Conservation (phyloP, 2,888 invertebrate genomes). For the Spilarctia lutea region DNA sequence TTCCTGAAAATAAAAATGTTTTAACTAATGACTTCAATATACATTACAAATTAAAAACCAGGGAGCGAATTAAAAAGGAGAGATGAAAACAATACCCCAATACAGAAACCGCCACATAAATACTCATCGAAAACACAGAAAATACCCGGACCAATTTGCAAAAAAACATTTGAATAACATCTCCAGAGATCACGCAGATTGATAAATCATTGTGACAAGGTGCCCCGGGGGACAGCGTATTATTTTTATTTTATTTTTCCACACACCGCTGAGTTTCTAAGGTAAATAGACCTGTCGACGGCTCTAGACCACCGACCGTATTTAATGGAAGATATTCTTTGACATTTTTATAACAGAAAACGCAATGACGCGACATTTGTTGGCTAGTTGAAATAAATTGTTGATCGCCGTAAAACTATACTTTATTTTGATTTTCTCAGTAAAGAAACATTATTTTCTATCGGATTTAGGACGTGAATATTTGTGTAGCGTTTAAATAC, state of each 20-base stretch:
- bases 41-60: not conserved
- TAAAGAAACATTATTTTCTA: not conserved
- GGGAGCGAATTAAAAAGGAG: not conserved
- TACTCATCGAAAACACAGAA: slow-evolving; percentile 9
- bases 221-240: slow-evolving; percentile 28
- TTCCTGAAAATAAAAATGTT: not conserved
- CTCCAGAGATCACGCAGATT: slow-evolving; percentile 40
- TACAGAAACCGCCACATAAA: not conserved
- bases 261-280: slow-evolving; percentile 34
- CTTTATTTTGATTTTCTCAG: not conserved
- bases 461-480: not conserved
- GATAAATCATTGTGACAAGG: slow-evolving; percentile 44
- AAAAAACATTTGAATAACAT: slow-evolving; percentile 27
- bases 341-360: slow-evolving; percentile 23
- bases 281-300: slow-evolving; percentile 41
- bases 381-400: slow-evolving; percentile 15
- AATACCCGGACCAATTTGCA: slow-evolving; percentile 19
- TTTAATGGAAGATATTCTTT: slow-evolving; percentile 18
- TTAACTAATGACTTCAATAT: not conserved
- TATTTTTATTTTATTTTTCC: slow-evolving; percentile 49
- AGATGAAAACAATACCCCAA: not conserved
- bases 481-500: not conserved
- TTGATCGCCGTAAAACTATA: not conserved
- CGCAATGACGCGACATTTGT: slow-evolving; percentile 10
- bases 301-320: slow-evolving; percentile 18